Base-by-base conservation (phyloP, 2,888 invertebrate genomes). In the Noctua comes region DNA sequence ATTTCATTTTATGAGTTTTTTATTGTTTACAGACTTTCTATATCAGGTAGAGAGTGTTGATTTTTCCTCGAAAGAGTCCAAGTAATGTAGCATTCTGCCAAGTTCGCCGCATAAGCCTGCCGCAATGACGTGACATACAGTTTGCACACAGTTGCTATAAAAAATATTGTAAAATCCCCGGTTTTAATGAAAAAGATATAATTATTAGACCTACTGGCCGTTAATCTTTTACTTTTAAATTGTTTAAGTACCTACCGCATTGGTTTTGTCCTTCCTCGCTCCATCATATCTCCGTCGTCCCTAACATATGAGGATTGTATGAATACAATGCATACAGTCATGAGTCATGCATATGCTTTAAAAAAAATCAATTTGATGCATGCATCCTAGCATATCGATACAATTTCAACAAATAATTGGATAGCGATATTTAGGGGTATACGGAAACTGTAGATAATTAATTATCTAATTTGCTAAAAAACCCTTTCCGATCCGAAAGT, bases 61-160 rank as follows among this genome's bases (percentile, higher is more conserved):
- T 3, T 62, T 31, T 27, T 73, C 11, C 66, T 31, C 31, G 18
- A n/a, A 31, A 46, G 46, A 31, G 18, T n/a, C n/a, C 13, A 71
- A 57, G 7, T n/a, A 31, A 8, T 73, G 46, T n/a, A 68, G n/a
- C 73, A 68, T 46, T 73, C n/a, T 46, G 46, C 18, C 18, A 36
- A 5, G 68, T 48, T n/a, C 31, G 13, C 46, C 13, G 18, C n/a
- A 48, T 48, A 18, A 21, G 8, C 68, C 36, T 18, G 24, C 68
- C 13, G 68, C 31, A 31, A 65, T 31, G 27, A 6, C 24, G 66
- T 46, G 11, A 46, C 24, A 3, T 31, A 18, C n/a, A 57, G 57
- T 27, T n/a, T 13, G 6, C 27, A n/a, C n/a, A 24, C 10, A 10
- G 11, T 4, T 57, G 5, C 11, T 57, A 6, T 2, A 57, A 57